phyloP scores from a whole-genome alignment of 2,797 vertebrate genomes.

The Darevskia mixta region DNA sequence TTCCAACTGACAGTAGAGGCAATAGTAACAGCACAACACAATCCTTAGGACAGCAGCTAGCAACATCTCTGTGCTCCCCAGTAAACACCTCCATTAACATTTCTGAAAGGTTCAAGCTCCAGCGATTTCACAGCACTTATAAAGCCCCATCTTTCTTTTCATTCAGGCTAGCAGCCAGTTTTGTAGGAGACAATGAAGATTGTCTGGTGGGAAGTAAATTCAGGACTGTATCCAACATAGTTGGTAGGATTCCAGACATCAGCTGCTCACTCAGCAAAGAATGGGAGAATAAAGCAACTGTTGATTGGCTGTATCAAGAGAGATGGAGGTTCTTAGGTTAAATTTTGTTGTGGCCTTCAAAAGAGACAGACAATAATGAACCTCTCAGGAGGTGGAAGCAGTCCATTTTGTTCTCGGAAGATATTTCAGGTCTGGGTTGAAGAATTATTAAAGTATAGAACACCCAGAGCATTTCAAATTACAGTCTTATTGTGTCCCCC shows the following conservation, averaged over 20 bases:
- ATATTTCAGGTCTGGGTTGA: neutral
- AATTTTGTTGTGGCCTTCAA: neutral
- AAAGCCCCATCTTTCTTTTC: conserved; percentile 8
- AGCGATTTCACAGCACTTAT: neutral
- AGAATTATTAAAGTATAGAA: neutral
- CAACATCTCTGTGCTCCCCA: neutral
- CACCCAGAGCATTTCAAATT: neutral
- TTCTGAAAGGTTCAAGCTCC: conserved; percentile 3
- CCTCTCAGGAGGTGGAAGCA: conserved; percentile 13
- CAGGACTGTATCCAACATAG: neutral
- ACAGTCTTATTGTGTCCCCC: neutral
- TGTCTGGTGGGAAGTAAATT: conserved; percentile 28
- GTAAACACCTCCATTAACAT: conserved; percentile 16
- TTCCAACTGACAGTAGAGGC: neutral
- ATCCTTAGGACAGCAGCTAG: neutral
- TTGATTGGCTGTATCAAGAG: neutral
- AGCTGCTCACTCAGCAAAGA: conserved; percentile 23
- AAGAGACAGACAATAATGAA: neutral
- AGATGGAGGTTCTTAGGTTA: neutral
- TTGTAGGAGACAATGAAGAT: conserved; percentile 1
- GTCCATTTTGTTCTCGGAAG: neutral
- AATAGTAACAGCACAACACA: neutral
- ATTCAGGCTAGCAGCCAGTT: neutral
- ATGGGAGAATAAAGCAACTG: neutral
- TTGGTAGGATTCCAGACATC: conserved; percentile 19